Evolutionary conservation across 2,113 vertebrate species (phyloP).

Genomic region (Tragelaphus imberbis): DNA sequence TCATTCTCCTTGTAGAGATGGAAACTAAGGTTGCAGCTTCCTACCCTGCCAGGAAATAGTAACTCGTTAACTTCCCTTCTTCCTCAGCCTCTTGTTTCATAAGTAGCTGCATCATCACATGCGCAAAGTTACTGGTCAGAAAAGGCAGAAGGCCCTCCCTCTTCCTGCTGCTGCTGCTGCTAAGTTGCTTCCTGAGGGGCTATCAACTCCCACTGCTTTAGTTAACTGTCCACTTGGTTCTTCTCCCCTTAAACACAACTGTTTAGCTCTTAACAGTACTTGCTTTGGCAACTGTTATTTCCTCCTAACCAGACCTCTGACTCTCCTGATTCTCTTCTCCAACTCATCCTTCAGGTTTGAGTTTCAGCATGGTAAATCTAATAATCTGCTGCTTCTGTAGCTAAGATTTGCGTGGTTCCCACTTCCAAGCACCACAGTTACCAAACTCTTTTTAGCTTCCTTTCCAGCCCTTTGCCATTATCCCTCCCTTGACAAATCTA

Average conservation of each 20-base stretch:
- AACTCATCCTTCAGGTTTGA: neutral
- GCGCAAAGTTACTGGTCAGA: neutral
- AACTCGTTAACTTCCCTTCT: neutral
- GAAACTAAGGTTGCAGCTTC: neutral
- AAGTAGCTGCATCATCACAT: neutral
- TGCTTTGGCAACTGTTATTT: neutral
- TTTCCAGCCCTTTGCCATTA: neutral
- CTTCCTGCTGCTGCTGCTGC: too few species aligned
- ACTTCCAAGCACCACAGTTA: neutral
- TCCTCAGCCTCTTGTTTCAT: neutral
- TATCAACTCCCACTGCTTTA: neutral
- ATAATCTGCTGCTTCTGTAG: neutral
- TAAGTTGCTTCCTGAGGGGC: neutral
- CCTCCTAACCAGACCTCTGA: neutral
- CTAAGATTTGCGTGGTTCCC: neutral
- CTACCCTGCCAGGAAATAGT: neutral
- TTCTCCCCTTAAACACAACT: neutral
- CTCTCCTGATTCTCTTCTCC: neutral
- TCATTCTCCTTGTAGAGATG: neutral
- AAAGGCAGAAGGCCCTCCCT: neutral
- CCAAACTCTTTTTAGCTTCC: neutral
- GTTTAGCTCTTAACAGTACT: neutral
- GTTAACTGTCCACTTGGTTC: neutral
- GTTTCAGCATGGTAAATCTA: neutral
- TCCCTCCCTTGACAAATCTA: fast-evolving